Evolutionary conservation across 2,888 invertebrate genomes (phyloP), one percentile per base, ranked within the genome.

Genomic region (Eristalis intricaria): DNA sequence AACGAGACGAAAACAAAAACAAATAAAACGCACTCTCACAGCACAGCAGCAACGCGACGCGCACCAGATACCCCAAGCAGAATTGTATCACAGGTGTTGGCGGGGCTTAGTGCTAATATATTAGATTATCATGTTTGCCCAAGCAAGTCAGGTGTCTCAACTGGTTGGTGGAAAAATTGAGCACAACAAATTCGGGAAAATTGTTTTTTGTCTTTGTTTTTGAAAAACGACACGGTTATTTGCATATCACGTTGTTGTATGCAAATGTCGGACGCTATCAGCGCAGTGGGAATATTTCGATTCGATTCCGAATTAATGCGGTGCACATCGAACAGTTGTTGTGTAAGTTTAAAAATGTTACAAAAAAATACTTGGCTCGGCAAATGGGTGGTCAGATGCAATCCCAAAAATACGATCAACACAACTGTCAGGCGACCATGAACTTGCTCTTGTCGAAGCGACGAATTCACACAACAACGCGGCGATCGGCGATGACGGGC

Each of bases 401-500:
- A 19, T 26, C 22, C 38, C 32, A 2, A 64, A 77, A 63, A 77
- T 50, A 76, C 7, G 50, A 50, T 19, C 50, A 19, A 50, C n/a
- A 35, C 22, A 38, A 64, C 29, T 8, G 50, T n/a, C 2, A 32
- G 11, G 38, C 35, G 69, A 26, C 85, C 85, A 13, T 81, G 85
- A 85, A 85, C 85, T 85, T 85, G 84, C 63, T 40, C 58, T 68
- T 81, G 38, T 22, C 38, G 29, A 26, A 68, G 40, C 38, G 15
- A 63, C 23, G 65, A 22, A 50, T 19, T 4, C 50, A 50, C 50
- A 50, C 19, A 50, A n/a, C n/a, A n/a, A n/a, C n/a, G n/a, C 5
- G 10, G 8, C 7, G 4, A 32, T 10, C 8, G 10, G 8, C 32
- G 1, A 32, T 19, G 50, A 19, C 50, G 19, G 19, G 50, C 4